Base-by-base conservation (phyloP, 2,797 vertebrate species). In the Characodon lateralis region DNA sequence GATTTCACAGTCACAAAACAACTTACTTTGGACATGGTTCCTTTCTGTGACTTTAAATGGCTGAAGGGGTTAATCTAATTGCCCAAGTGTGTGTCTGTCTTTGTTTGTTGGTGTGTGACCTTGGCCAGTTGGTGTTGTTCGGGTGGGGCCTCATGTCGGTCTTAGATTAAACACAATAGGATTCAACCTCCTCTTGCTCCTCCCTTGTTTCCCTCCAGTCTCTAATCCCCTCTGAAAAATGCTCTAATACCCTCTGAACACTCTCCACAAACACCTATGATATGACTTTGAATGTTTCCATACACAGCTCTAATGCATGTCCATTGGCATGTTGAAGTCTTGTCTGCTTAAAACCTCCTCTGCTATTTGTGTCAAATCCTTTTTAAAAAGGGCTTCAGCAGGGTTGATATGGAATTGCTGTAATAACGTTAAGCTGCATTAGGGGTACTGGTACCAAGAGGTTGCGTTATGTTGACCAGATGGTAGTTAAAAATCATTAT, bases 131-230 rank as follows among this genome's bases (percentile, higher is more conserved):
- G 66, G 78, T 0, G 1, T n/a, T 20, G 74, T 43, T 68, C 6
- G 28, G 71, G 69, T 2, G 63, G 69, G 74, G 43, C 41, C 46
- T 41, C 58, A 84, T 5, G 82, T 89, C 86, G 88, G 86, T 80
- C 55, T 87, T 55, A 74, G 82, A 85, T 87, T 87, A 79, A 89
- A 83, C 50, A 71, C 61, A 70, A 89, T 88, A 83, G 84, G 81
- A 86, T 84, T 76, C 13, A 0, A 82, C 76, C 78, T 85, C 78
- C 79, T 85, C 76, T 66, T 66, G 66, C 76, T 41, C 1, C 61
- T 35, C 16, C 31, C 61, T 59, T 16, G 73, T 59, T 82, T 74
- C 41, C 76, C 73, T 82, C 71, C 72, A 61, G 68, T 77, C 73
- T 82, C 74, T 65, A 69, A 81, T 85, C 77, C 77, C 46, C 50